phyloP scores from a whole-genome alignment of 92 coral and sea anemone genomes.

The Umimayanthus kanabou region DNA sequence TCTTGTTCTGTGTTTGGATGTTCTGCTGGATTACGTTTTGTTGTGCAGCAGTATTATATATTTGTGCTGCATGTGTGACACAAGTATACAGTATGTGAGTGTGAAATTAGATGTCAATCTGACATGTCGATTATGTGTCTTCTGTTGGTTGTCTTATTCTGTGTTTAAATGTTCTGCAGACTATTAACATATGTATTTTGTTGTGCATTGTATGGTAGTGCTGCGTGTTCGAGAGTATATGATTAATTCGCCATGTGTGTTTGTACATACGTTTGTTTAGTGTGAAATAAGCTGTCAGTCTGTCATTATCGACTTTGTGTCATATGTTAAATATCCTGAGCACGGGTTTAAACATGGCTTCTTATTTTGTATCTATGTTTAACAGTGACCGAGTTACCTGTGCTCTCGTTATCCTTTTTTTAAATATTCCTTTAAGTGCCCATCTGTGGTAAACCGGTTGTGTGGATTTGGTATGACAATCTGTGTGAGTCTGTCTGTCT shows the following conservation, averaged over 20 bases:
- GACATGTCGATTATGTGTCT: no score
- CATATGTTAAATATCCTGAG: no score
- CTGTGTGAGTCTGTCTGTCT: background rate
- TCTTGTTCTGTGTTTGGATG: background rate
- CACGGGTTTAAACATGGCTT: background rate
- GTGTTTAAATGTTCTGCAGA: background rate
- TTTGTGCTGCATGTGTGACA: background rate
- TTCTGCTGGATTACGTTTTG: background rate
- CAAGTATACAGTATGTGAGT: no score
- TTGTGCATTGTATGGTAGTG: background rate
- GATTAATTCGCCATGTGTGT: background rate
- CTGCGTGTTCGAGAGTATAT: background rate
- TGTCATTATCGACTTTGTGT: no score
- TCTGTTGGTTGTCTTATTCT: no score
- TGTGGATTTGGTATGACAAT: no score
- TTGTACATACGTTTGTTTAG: background rate
- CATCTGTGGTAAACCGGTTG: no score
- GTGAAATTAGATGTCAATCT: no score
- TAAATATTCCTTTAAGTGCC: no score
- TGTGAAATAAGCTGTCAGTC: no score
- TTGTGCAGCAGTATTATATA: background rate
- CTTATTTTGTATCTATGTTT: background rate
- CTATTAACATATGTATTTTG: no score
- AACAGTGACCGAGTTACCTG: background rate
- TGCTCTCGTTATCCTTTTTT: no score